These are phyloP conservation scores for Scatophagus argus DNA, from an alignment of 2,113 vertebrate species.

Conservation along the genomic window DNA sequence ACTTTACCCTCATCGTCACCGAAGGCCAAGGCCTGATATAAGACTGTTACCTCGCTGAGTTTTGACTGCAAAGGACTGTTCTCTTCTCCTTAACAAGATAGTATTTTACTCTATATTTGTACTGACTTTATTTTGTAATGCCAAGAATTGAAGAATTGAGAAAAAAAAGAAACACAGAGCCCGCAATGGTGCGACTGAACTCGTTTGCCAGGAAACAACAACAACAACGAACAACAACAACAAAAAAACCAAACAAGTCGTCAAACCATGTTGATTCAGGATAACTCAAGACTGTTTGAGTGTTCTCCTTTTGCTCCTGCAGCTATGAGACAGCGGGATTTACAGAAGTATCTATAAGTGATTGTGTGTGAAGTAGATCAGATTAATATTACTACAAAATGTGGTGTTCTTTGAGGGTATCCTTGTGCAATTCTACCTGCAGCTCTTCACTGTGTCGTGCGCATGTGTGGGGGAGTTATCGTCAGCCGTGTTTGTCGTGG, in stretches of 20 bases:
- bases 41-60: conserved; percentile 81
- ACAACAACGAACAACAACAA: conserved; percentile 33
- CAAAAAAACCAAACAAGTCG: too few relatives aligned
- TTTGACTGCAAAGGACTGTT: conserved; percentile 78
- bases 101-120: conserved; percentile 78
- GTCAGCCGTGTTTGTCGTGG: conserved; percentile 58
- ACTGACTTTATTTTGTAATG: conserved; percentile 75
- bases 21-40: conserved; percentile 68
- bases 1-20: conserved; percentile 50
- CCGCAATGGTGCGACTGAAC: conserved; percentile 44
- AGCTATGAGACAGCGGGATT: conserved; percentile 48
- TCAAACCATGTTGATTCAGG: conserved; percentile 52
- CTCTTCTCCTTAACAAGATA: conserved; percentile 65
- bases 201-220: conserved; percentile 48
- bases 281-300: conserved; percentile 52
- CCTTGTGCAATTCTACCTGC: conserved; percentile 70
- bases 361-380: conserved; percentile 62
- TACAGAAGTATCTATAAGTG: conserved; percentile 65
- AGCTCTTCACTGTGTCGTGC: conserved; percentile 71
- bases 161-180: conserved; percentile 19
- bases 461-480: conserved; percentile 69
- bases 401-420: conserved; percentile 73
- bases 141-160: conserved; percentile 45
- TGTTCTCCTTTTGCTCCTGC: conserved; percentile 54
- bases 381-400: conserved; percentile 65